Percentiles rank a stretch among this genome's conserved stretches.
These are phyloP conservation scores for Automeris io DNA, from an alignment of 2,888 invertebrate genomes.

Conservation along the genomic window DNA sequence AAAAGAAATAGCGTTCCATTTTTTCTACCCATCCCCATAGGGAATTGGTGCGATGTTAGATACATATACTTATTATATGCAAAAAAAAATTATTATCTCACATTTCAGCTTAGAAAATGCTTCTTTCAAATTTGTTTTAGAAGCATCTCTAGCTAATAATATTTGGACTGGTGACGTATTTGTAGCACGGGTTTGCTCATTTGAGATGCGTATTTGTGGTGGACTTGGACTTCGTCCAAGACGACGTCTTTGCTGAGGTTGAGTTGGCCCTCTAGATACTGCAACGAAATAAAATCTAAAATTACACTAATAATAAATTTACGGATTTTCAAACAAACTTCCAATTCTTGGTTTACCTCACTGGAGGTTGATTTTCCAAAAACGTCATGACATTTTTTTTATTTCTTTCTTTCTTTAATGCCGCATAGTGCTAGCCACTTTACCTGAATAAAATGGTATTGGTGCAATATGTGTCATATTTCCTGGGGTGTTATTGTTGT, in stretches of 20 bases:
- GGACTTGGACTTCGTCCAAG: conserved; percentile 69
- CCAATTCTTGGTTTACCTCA: no score
- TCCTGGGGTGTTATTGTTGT: conserved; percentile 13
- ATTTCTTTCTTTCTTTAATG: no score
- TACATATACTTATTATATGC: no score
- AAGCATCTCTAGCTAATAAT: conserved; percentile 27
- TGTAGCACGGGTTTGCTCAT: conserved; percentile 49
- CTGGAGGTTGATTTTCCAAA: no score
- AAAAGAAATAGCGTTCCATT: no score
- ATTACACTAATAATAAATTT: not conserved
- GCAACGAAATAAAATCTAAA: conserved; percentile 3
- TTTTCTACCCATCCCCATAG: no score
- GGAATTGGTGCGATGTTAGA: no score
- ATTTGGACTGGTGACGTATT: conserved; percentile 39
- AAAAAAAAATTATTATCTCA: no score
- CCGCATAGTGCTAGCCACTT: no score
- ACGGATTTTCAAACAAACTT: no score
- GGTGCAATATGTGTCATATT: conserved; percentile 23
- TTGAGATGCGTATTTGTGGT: conserved; percentile 22
- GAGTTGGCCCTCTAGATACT: conserved; percentile 27
- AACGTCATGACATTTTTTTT: no score
- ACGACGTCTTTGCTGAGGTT: conserved; percentile 38
- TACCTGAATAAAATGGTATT: conserved; percentile 30
- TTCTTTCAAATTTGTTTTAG: conserved; percentile 39
- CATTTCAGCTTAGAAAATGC: conserved; percentile 52